Conservation (phyloP, 2,113 vertebrate genomes). For the Jaculus jaculus region DNA sequence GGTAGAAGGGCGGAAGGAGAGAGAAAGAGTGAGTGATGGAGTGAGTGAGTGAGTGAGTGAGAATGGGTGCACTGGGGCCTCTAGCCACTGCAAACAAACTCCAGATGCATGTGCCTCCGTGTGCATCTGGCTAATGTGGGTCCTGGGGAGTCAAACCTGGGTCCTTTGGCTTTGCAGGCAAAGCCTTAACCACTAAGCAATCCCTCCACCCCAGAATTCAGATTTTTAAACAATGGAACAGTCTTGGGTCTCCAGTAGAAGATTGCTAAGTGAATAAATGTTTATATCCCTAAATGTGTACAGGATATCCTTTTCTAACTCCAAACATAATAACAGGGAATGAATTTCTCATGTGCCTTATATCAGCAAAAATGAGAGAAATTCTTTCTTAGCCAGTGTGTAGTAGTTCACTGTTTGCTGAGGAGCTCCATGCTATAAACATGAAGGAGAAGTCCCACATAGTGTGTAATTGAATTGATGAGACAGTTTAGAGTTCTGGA, state of each 20-base stretch:
- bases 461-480: background rate
- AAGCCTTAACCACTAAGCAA: too few relatives aligned
- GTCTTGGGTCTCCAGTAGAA: background rate
- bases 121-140: too few relatives aligned
- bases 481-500: background rate
- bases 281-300: background rate
- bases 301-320: background rate
- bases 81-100: too few relatives aligned
- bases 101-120: too few relatives aligned
- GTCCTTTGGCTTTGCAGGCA: too few relatives aligned
- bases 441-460: background rate
- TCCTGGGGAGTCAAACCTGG: too few relatives aligned
- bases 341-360: background rate
- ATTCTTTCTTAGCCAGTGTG: background rate
- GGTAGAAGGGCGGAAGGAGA: background rate
- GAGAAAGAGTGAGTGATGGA: too few relatives aligned
- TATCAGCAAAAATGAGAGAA: conserved; percentile 28
- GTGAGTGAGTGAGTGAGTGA: too few relatives aligned
- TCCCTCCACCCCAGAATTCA: too few relatives aligned
- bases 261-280: background rate
- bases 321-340: background rate
- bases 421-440: background rate
- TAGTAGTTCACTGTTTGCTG: background rate
- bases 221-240: too few relatives aligned
- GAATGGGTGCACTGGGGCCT: too few relatives aligned